Conservation (phyloP, 2,113 vertebrate species). For the Coturnix japonica region DNA sequence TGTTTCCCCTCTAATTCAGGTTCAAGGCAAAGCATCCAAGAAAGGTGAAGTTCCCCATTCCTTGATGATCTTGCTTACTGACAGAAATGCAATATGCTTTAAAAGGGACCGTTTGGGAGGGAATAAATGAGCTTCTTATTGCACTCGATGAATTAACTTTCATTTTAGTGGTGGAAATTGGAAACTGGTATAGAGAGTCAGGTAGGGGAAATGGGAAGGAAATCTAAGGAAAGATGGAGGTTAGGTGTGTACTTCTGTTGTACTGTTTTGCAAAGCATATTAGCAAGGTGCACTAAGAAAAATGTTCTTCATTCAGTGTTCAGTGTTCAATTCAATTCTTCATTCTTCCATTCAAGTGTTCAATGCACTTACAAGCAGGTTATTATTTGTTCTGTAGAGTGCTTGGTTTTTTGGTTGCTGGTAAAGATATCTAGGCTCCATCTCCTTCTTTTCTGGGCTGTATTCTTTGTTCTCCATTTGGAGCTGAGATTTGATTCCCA, state of each 20-base stretch:
- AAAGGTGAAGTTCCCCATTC: neutral
- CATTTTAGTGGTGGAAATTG: neutral
- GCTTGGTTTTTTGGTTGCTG: neutral
- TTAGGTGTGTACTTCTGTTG: neutral
- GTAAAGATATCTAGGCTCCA: neutral
- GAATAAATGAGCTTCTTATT: conserved; percentile 41
- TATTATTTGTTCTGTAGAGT: neutral
- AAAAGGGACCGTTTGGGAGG: conserved; percentile 3
- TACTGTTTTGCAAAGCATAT: neutral
- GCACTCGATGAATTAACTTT: conserved; percentile 28
- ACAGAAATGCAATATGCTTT: neutral
- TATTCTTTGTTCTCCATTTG: no score
- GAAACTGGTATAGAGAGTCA: neutral
- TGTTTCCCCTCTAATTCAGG: conserved; percentile 26
- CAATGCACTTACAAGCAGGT: neutral
- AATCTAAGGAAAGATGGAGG: neutral
- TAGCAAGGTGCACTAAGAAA: neutral
- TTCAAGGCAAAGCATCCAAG: neutral
- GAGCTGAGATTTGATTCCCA: neutral
- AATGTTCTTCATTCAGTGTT: neutral
- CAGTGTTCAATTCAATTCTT: no score
- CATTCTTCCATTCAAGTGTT: no score
- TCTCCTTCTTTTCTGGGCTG: neutral
- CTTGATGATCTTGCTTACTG: conserved; percentile 26
- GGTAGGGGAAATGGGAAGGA: neutral